Evolutionary conservation across 2,888 invertebrate species (phyloP), one percentile per base, ranked within the genome.

Genomic region (Hyposoter didymator): DNA sequence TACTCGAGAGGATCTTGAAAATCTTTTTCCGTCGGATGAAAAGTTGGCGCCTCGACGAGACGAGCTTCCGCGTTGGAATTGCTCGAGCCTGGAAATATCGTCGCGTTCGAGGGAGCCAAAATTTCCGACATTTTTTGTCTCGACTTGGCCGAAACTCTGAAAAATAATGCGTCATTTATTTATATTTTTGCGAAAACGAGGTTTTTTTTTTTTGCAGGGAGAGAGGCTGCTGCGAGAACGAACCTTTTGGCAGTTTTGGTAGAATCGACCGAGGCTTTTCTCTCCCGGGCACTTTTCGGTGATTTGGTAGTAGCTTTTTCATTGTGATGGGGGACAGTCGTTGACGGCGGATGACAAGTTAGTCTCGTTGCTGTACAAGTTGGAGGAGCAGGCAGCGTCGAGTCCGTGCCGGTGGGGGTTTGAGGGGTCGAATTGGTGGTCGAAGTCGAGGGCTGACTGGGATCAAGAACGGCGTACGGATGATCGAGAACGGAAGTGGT

Each of bases 1-100:
- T 97, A 99, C 84, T 96, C 96, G 6, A 98, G 94, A 0, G 98
- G 98, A 94, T 99, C 98, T 86, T 91, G 93, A 91, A 98, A 98
- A 91, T 98, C 98, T 89, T 96, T 96, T 85, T 96, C 97, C 0
- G 96, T 96, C 0, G 98, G 98, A 91, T 96, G 95, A 93, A 97
- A 98, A 0, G 96, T 95, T 0, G 97, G 98, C 0, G 97, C 98
- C 86, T 97, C 96, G 0, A 96, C 95, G 87, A 97, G 94, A 88
- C 95, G 95, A 0, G 95, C 95, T 45, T 92, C 91, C 14, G 91
- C 90, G 8, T 82, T 88, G 6, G 87, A 83, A 47, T 90, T 89
- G 67, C 87, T 88, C 62, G 87, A 86, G 69, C 88, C 90, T 49
- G 93, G 93, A 79, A 93, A 92, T 39, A 88, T 85, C 1, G 91